Evolutionary conservation across 1,140 invertebrate genomes (phyloP), one percentile per base, ranked within the genome.

Genomic region (Physella acuta): DNA sequence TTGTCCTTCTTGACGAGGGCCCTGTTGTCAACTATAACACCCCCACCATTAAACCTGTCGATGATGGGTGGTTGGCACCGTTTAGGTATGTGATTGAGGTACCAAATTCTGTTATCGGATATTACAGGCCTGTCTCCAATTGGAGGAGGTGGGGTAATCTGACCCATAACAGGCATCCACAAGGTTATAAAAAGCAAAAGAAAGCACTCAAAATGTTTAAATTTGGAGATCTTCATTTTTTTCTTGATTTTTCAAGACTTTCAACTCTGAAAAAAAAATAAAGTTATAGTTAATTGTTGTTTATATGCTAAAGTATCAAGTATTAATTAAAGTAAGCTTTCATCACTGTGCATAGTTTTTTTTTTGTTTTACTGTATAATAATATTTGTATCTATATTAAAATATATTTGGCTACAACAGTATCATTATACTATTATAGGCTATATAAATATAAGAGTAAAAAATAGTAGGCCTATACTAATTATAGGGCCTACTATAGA

Each of bases 41-140:
- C 70, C 3, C 79, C 78, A 65, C 60, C 76, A 8, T 70, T 60
- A 44, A 69, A 74, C 24, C 24, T 73, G n/a, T 73, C 34, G 3
- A 82, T 72, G 3, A 63, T 58, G 0, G 81, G 81, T 30, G 77
- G 71, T 33, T 64, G 60, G 37, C 81, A 82, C 17, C 73, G 66
- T 2, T 55, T 30, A 2, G 81, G 79, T 16, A 79, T 73, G 28
- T 71, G 61, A 30, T 69, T 37, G 0, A 78, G 68, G 56, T 80
- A 75, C 59, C 79, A 82, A 14, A 82, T 70, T 16, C 75, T 76
- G 5, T 77, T 78, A 61, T 82, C 77, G 0, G 77, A 66, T 33
- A 80, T 71, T 4, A 76, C 73, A 0, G 80, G 80, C 31, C 72
- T 36, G n/a, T 74, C 55, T 20, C 74, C 76, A 0, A 73, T 58